Evolutionary conservation across 2,797 vertebrate species (phyloP).

Genomic region (Rhabdomys pumilio): DNA sequence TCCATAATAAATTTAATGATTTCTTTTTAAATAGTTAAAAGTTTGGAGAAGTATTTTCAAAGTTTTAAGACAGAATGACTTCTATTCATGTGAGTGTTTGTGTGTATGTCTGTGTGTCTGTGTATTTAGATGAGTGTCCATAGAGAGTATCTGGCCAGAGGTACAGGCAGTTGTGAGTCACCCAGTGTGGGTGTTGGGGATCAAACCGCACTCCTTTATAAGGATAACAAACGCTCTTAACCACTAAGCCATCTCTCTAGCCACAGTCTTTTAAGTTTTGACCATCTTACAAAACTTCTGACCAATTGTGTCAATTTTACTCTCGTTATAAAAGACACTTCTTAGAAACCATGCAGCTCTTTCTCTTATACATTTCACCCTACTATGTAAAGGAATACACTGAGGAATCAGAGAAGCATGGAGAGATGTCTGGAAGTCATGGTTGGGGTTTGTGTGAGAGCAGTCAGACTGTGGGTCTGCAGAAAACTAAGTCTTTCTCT

Average conservation of each 20-base stretch:
- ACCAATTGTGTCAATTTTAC: background rate
- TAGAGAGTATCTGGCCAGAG: background rate
- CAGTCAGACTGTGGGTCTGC: background rate
- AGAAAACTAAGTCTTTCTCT: conserved; percentile 16
- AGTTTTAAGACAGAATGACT: background rate
- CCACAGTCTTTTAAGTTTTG: background rate
- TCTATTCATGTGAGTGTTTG: background rate
- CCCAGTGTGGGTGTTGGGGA: background rate
- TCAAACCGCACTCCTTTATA: background rate
- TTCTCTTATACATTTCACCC: background rate
- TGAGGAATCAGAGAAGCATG: background rate
- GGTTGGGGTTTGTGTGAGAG: background rate
- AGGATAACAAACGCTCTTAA: background rate
- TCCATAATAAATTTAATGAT: background rate
- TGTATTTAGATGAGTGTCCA: background rate
- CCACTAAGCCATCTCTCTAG: background rate
- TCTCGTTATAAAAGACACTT: background rate
- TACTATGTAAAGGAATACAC: background rate
- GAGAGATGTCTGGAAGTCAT: background rate
- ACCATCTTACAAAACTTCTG: conserved; percentile 27
- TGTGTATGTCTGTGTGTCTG: background rate
- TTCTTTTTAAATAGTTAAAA: conserved; percentile 33
- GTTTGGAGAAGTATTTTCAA: background rate
- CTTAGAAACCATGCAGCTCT: conserved; percentile 8
- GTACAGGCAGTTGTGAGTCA: background rate